A percentile compares a stretch with the other conserved stretches of the same genome.
phyloP scores from a whole-genome alignment of 2,888 invertebrate species.

The Epinotia bilunana region DNA sequence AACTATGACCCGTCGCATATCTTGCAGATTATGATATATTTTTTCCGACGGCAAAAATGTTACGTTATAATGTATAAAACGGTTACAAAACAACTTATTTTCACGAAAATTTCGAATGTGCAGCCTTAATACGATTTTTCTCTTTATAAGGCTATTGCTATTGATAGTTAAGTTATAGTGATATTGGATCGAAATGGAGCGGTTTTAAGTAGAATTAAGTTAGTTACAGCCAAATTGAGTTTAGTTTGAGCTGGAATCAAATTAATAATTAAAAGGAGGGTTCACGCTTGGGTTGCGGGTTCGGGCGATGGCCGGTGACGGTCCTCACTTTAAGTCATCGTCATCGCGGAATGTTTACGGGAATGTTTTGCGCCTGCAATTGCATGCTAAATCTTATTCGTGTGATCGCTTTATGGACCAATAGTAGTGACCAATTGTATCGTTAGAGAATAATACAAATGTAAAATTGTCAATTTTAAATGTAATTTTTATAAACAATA shows the following conservation, averaged over 20 bases:
- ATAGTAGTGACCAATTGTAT: slow-evolving; percentile 85
- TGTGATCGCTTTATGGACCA: slow-evolving; percentile 81
- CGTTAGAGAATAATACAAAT: slow-evolving; percentile 73
- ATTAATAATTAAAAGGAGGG: slow-evolving; percentile 40
- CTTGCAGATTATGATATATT: no score
- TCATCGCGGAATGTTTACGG: slow-evolving; percentile 57
- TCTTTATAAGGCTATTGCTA: slow-evolving; percentile 68
- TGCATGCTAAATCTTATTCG: slow-evolving; percentile 74
- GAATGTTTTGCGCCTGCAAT: slow-evolving; percentile 70
- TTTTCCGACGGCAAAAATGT: no score
- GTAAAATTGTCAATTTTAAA: slow-evolving; percentile 84
- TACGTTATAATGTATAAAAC: no score
- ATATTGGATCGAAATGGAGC: slow-evolving; percentile 50
- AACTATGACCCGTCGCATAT: no score
- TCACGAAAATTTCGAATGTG: no score
- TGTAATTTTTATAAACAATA: slow-evolving; percentile 85
- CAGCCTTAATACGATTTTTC: slow-evolving; percentile 65
- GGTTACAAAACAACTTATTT: no score
- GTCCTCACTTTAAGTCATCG: slow-evolving; percentile 55
- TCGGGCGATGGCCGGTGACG: slow-evolving; percentile 52
- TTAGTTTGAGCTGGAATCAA: slow-evolving; percentile 49
- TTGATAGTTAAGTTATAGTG: slow-evolving; percentile 79
- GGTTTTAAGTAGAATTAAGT: slow-evolving; percentile 40
- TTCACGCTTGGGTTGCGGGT: slow-evolving; percentile 52
- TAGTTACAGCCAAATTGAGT: slow-evolving; percentile 32